These are phyloP conservation scores for Sorex fumeus DNA, from an alignment of 2,113 vertebrate species.

Conservation along the genomic window DNA sequence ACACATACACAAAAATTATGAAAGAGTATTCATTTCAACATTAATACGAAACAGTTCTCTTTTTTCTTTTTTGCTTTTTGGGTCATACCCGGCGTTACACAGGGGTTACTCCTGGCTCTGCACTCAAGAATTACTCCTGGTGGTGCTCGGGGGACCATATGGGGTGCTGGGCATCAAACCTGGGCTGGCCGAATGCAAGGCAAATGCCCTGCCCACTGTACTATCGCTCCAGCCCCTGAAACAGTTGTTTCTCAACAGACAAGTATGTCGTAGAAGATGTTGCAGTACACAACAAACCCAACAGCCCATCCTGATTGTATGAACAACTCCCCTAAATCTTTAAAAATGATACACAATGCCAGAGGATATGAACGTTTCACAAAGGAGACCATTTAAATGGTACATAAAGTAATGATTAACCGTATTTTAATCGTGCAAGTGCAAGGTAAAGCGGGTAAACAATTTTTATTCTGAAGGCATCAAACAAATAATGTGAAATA, in stretches of 20 bases:
- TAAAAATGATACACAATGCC: not conserved
- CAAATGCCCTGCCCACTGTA: too few relatives aligned
- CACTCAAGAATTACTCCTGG: too few relatives aligned
- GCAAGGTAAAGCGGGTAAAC: not conserved
- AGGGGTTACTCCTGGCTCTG: too few relatives aligned
- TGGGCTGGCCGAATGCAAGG: too few relatives aligned
- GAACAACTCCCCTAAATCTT: not conserved
- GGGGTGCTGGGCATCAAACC: too few relatives aligned
- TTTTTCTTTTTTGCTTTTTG: too few relatives aligned
- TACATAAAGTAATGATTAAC: not conserved
- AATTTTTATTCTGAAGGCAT: not conserved
- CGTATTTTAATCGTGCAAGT: not conserved
- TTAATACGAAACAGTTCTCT: conserved; percentile 33
- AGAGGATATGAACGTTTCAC: not conserved
- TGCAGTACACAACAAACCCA: not conserved
- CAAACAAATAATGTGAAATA: not conserved
- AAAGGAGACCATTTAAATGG: not conserved
- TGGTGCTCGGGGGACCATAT: too few relatives aligned
- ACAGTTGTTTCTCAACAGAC: conserved; percentile 1
- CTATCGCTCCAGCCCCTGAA: too few relatives aligned
- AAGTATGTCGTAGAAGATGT: not conserved
- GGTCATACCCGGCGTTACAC: too few relatives aligned
- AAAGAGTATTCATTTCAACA: not conserved
- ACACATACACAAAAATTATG: not conserved
- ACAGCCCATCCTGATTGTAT: not conserved